Conservation (phyloP, 2,797 vertebrate genomes). For the Eulemur coronatus region DNA sequence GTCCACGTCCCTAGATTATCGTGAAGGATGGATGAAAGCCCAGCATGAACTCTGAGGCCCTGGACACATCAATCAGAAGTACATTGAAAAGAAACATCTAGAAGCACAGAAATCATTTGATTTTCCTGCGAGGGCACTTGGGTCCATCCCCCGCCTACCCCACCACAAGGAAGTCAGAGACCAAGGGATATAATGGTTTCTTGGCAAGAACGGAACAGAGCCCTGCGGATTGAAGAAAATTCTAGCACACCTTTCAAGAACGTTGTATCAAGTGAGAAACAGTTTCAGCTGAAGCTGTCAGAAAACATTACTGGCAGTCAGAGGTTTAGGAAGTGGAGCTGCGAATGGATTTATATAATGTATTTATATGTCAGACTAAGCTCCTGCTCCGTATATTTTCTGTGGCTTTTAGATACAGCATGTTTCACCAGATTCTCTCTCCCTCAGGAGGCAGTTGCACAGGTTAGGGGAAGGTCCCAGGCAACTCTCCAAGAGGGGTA, state of each 20-base stretch:
- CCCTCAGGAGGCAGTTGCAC: neutral
- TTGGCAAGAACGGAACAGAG: slow-evolving; percentile 25
- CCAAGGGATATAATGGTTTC: neutral
- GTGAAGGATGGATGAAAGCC: neutral
- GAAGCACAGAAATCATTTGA: neutral
- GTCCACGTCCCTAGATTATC: neutral
- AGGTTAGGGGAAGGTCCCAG: neutral
- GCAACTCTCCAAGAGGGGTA: neutral
- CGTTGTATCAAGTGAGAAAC: neutral
- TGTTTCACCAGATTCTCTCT: slow-evolving; percentile 35
- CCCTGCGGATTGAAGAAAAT: neutral
- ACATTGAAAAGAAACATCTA: neutral
- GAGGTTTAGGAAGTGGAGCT: neutral
- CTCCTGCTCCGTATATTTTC: slow-evolving; percentile 41
- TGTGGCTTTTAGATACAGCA: slow-evolving; percentile 42
- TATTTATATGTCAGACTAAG: neutral
- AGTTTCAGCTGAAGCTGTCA: slow-evolving; percentile 19
- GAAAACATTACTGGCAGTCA: slow-evolving; percentile 38
- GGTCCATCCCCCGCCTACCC: neutral
- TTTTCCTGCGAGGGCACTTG: neutral
- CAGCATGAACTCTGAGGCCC: neutral
- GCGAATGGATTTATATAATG: neutral
- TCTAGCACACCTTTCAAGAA: slow-evolving; percentile 31
- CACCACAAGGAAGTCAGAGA: neutral
- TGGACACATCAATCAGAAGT: neutral